Conservation (phyloP, 2,888 invertebrate genomes). For the Agriopis marginaria region DNA sequence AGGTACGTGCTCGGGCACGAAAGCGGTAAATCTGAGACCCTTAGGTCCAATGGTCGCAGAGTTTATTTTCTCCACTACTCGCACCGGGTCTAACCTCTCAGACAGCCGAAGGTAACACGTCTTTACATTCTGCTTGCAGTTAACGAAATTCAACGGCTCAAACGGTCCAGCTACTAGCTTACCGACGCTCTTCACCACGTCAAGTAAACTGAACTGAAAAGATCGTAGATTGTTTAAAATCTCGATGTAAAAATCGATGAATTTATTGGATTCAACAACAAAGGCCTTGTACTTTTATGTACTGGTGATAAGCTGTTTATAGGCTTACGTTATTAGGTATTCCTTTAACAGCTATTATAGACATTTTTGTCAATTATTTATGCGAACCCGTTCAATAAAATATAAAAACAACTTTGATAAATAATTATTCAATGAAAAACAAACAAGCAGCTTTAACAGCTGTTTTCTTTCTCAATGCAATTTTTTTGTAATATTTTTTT, state of each 20-base stretch:
- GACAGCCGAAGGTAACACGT: slow-evolving; percentile 62
- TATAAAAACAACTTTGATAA: too few relatives aligned
- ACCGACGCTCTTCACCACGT: slow-evolving; percentile 47
- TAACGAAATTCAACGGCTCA: slow-evolving; percentile 57
- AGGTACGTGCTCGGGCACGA: slow-evolving; percentile 58
- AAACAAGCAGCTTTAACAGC: too few relatives aligned
- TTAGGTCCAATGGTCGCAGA: slow-evolving; percentile 24
- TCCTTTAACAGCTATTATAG: slow-evolving; percentile 53
- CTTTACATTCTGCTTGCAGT: slow-evolving; percentile 27
- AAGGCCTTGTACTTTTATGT: background rate
- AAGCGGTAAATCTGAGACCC: slow-evolving; percentile 48
- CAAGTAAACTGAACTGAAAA: slow-evolving; percentile 54
- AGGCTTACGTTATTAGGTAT: slow-evolving; percentile 44
- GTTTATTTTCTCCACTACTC: slow-evolving; percentile 54
- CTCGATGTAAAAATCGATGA: background rate
- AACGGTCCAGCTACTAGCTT: slow-evolving; percentile 56
- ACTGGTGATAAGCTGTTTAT: background rate
- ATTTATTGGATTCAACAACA: background rate
- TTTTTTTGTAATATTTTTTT: too few relatives aligned
- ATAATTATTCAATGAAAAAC: too few relatives aligned
- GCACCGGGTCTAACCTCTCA: slow-evolving; percentile 56
- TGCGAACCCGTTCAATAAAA: too few relatives aligned
- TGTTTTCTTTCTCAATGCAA: too few relatives aligned
- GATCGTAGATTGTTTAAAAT: background rate
- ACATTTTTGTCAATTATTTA: slow-evolving; percentile 45